Conservation (phyloP, 1,140 invertebrate genomes). For the Drosophila simulans region DNA sequence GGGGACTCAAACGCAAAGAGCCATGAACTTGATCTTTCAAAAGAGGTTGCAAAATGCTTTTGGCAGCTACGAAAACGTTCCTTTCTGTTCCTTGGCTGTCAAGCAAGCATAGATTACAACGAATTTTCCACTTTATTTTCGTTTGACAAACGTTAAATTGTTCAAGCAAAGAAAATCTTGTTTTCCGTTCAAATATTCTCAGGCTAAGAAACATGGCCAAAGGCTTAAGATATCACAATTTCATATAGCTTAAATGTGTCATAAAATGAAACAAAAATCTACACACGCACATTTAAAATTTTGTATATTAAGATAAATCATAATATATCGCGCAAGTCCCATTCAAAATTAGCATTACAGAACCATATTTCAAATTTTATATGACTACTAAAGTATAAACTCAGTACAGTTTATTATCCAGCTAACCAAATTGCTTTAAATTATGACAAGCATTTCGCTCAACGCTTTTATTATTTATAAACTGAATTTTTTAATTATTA, state of each 20-base stretch:
- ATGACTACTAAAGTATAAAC: background rate
- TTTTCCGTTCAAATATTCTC: background rate
- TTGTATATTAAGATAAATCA: background rate
- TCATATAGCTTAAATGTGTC: background rate
- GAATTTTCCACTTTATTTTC: background rate
- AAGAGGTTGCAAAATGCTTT: background rate
- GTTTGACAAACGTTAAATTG: background rate
- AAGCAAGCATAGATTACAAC: background rate
- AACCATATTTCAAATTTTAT: background rate
- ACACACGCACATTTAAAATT: background rate
- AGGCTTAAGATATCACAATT: background rate
- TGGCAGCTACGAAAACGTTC: background rate
- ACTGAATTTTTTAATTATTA: background rate
- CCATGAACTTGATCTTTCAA: conserved; percentile 5
- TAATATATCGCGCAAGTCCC: background rate
- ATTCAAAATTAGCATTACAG: conserved; percentile 7
- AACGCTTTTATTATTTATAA: background rate
- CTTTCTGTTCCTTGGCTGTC: background rate
- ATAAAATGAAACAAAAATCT: background rate
- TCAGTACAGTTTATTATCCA: background rate
- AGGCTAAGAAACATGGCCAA: too few relatives aligned
- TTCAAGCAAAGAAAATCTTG: background rate
- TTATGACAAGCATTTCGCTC: background rate
- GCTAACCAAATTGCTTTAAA: background rate
- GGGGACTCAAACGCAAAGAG: background rate